These are phyloP conservation scores for Leucophora obtusa DNA, from an alignment of 2,888 invertebrate species.

Conservation along the genomic window DNA sequence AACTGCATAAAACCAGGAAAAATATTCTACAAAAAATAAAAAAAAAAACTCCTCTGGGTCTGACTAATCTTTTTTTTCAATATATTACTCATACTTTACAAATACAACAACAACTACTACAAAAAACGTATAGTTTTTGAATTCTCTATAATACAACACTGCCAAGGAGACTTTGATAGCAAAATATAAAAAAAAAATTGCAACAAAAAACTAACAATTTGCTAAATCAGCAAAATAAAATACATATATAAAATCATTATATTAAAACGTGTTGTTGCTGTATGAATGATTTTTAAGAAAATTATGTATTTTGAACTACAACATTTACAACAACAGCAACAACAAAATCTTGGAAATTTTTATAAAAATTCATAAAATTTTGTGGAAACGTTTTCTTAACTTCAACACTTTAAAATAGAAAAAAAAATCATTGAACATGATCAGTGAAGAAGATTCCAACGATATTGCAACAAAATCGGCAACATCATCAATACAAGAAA, in stretches of 20 bases:
- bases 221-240: constrained; percentile 50
- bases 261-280: constrained; percentile 29
- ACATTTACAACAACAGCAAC: neutral
- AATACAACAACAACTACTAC: constrained; percentile 39
- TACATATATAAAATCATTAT: constrained; percentile 19
- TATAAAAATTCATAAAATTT: too few relatives aligned
- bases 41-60: constrained; percentile 60
- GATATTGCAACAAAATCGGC: neutral
- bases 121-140: constrained; percentile 46
- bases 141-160: constrained; percentile 57
- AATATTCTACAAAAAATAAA: constrained; percentile 17
- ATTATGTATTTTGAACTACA: constrained; percentile 44
- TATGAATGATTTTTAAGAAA: constrained; percentile 30
- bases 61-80: constrained; percentile 60
- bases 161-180: constrained; percentile 60
- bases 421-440: constrained; percentile 43
- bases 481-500: constrained; percentile 37
- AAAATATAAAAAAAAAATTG: neutral
- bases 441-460: constrained; percentile 49
- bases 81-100: constrained; percentile 59
- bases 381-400: neutral
- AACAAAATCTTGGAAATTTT: constrained; percentile 19
- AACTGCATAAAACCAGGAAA: constrained; percentile 55
- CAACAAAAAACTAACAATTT: neutral
- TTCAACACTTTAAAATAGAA: neutral